Evolutionary conservation across 2,888 invertebrate genomes (phyloP).

Genomic region (Cheiracanthium punctorium): DNA sequence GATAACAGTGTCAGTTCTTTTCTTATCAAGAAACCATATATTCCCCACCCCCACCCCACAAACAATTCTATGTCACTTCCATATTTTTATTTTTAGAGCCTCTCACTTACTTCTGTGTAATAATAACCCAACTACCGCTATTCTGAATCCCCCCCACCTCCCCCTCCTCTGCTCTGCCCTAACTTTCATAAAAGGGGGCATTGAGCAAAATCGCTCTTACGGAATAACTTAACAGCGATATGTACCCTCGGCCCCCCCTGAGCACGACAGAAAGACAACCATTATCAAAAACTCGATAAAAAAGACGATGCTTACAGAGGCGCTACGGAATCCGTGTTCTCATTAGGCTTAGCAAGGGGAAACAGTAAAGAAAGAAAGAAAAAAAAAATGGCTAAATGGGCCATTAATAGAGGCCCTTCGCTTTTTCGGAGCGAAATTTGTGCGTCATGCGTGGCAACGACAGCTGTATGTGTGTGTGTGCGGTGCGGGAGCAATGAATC

Average conservation of each 20-base stretch:
- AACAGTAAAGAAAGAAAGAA: too few relatives aligned
- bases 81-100: slow-evolving; percentile 6
- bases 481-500: neutral
- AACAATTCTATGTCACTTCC: too few relatives aligned
- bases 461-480: too few relatives aligned
- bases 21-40: neutral
- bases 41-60: neutral
- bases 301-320: slow-evolving; percentile 13
- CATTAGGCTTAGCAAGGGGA: slow-evolving; percentile 55
- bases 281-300: slow-evolving; percentile 43
- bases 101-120: neutral
- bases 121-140: neutral
- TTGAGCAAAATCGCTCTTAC: neutral
- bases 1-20: neutral
- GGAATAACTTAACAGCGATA: slow-evolving; percentile 25
- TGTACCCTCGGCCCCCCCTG: slow-evolving; percentile 15
- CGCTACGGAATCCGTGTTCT: slow-evolving; percentile 29
- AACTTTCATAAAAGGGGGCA: neutral
- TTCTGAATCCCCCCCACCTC: neutral
- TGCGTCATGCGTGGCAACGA: slow-evolving; percentile 29
- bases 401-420: slow-evolving; percentile 33
- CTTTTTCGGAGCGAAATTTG: neutral
- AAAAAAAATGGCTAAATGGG: slow-evolving; percentile 55
- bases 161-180: neutral
- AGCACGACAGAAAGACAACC: slow-evolving; percentile 36